Conservation (phyloP, 1,140 invertebrate genomes). For the Yoshiicerus persimilis region DNA sequence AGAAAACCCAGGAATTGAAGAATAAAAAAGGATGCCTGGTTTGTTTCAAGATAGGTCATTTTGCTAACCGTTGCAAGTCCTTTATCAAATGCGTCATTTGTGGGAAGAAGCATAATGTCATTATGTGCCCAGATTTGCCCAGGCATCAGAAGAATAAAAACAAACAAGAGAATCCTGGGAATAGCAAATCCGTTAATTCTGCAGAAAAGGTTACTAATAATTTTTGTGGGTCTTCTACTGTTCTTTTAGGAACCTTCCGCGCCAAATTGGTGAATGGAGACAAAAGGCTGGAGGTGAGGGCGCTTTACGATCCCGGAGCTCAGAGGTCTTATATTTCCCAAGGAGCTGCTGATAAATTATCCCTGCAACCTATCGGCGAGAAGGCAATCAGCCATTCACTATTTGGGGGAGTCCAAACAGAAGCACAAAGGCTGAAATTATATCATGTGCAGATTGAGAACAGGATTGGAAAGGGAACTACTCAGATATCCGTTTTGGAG, state of each 20-base stretch:
- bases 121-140: background rate
- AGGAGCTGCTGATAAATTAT: background rate
- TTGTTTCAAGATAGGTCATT: background rate
- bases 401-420: slow-evolving; percentile 14
- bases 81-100: background rate
- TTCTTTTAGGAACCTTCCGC: no score
- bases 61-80: background rate
- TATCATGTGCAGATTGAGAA: background rate
- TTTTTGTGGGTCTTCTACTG: no score
- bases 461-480: background rate
- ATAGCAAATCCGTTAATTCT: no score
- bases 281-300: no score
- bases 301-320: no score
- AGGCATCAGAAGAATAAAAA: background rate
- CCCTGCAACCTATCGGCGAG: background rate
- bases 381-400: background rate
- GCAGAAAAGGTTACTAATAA: no score
- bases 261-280: no score
- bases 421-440: background rate
- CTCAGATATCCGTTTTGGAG: slow-evolving; percentile 7
- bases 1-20: background rate
- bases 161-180: no score
- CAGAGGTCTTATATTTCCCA: slow-evolving; percentile 3
- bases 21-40: background rate
- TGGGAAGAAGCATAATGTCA: background rate